Base-by-base conservation (phyloP, 2,797 vertebrate genomes). In the Choloepus didactylus region DNA sequence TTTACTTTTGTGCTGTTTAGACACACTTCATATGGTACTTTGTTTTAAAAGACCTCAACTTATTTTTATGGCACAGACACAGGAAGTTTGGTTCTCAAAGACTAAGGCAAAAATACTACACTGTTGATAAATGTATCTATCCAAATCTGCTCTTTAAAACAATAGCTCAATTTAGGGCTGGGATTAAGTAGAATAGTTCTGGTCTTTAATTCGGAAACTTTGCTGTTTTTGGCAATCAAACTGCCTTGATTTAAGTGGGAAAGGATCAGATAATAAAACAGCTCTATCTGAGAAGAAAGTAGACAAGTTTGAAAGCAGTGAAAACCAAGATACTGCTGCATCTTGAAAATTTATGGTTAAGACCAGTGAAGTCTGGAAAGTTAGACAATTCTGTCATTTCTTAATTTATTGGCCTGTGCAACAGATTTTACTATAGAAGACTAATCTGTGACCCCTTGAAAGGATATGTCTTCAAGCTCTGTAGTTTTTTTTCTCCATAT, bases 1-100 rank as follows among this genome's bases (percentile, higher is more conserved):
- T 96, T 97, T 97, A 94, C 85, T 96, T 95, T 92, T 66, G 82
- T 82, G 81, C 90, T 97, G 83, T 91, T 97, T 93, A 96, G 96
- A 96, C 88, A 97, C 89, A 96, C 80, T 96, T 97, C 94, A 70
- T 95, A 95, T 95, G 96, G 95, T 84, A 82, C 89, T 93, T 77
- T 94, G 94, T 95, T 96, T 93, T 91, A 91, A 93, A 95, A 95
- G 91, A 91, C 83, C 83, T 94, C 70, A 21, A 86, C 97, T 85
- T 81, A 93, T 92, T 97, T 97, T 96, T 94, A 95, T 95, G 89
- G 80, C 97, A 75, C 41, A 75, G 76, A 91, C n/a, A 81, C 59
- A 91, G 90, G 97, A 95, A 94, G 88, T 95, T 95, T 91, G 86
- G 79, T 91, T 95, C 92, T 96, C 54, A 77, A 89, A 27, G 84